Percentiles rank a stretch among this genome's conserved stretches.
Conservation (phyloP, 2,888 invertebrate genomes). For the Caenorhabditis macrosperma region DNA sequence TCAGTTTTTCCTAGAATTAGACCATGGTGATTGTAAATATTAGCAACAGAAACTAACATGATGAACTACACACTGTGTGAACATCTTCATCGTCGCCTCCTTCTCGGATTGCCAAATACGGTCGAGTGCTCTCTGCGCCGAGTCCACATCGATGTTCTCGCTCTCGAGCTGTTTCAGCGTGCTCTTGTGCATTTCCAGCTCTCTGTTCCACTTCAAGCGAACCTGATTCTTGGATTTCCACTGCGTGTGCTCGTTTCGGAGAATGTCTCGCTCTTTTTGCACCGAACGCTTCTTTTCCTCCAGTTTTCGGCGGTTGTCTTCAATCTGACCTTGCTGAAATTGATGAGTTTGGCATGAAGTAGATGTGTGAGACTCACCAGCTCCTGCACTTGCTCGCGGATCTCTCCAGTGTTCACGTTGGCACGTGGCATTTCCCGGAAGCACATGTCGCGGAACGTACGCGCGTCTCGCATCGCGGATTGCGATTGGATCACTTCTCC, state of each 20-base stretch:
- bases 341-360: not conserved
- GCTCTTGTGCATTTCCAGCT: not conserved
- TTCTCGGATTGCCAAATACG: conserved; percentile 1
- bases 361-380: not conserved
- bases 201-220: conserved; percentile 13
- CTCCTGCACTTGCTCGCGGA: not conserved
- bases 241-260: not conserved
- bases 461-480: conserved; percentile 5
- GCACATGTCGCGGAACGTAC: not conserved
- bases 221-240: conserved; percentile 31
- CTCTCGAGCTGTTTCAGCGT: conserved; percentile 5
- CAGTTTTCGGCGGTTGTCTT: not conserved
- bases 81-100: not conserved
- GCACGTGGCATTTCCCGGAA: not conserved
- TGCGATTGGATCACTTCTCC: conserved; percentile 35
- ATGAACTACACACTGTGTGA: not conserved
- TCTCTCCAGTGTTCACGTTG: not conserved
- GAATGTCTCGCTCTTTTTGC: conserved; percentile 14
- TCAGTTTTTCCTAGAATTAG: conserved; percentile 2
- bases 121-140: conserved; percentile 44
- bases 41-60: not conserved
- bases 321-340: conserved; percentile 2
- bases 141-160: conserved; percentile 37
- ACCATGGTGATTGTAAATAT: not conserved
- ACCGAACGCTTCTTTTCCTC: not conserved